A percentile compares a stretch with the other conserved stretches of the same genome.
These are phyloP conservation scores for Sylvilagus floridanus DNA, from an alignment of 2,797 vertebrate genomes.

Conservation along the genomic window DNA sequence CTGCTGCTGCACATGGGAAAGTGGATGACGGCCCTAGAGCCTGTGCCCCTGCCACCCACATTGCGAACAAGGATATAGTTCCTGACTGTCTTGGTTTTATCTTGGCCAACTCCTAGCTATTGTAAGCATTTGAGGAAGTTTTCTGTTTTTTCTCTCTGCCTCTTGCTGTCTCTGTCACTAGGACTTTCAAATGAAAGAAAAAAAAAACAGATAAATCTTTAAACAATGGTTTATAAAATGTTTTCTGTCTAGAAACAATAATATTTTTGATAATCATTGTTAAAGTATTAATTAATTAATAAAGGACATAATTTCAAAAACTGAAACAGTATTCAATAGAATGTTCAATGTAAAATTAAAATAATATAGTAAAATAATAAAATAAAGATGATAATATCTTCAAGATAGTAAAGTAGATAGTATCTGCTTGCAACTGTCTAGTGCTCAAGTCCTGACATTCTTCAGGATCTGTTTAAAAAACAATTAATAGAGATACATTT, in stretches of 20 bases:
- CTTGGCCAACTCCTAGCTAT: too few species aligned
- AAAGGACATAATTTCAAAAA: background rate
- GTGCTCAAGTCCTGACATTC: background rate
- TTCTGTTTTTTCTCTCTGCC: too few species aligned
- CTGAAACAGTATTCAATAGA: background rate
- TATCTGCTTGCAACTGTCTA: background rate
- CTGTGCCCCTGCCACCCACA: too few species aligned
- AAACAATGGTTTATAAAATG: background rate
- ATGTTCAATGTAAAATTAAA: background rate
- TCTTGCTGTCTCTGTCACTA: too few species aligned
- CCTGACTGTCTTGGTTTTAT: too few species aligned
- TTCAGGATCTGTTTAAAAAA: background rate
- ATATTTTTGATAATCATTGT: slow-evolving; percentile 1
- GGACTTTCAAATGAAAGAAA: too few species aligned
- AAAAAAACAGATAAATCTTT: too few species aligned
- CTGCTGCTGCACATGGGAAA: too few species aligned
- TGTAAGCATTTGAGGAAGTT: too few species aligned
- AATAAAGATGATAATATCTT: background rate
- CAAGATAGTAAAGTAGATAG: background rate
- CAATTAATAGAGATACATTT: too few species aligned
- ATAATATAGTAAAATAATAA: background rate
- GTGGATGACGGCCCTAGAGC: too few species aligned
- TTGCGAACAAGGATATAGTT: too few species aligned
- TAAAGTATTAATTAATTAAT: background rate
- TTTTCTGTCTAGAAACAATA: background rate